Evolutionary conservation across 2,113 vertebrate species (phyloP), one percentile per base, ranked within the genome.

Genomic region (Narcine bancroftii): DNA sequence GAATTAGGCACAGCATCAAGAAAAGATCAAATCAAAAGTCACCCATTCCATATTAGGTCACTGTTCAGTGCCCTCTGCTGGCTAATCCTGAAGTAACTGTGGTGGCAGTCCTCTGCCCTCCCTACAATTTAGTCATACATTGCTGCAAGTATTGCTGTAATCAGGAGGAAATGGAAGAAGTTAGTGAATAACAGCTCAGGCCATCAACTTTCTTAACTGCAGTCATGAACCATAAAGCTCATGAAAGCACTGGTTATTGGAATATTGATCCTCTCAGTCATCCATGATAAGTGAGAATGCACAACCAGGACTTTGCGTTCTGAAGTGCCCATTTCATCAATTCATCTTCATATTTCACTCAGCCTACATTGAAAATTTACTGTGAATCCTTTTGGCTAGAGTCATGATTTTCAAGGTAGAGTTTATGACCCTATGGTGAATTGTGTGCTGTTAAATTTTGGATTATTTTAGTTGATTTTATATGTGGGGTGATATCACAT

Each of bases 1-100:
- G n/a, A n/a, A 3, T n/a, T 13, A 75, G 10, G 77, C 24, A 81
- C 77, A 53, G 77, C 45, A 50, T 81, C 81, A 56, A 85, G 81
- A 56, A 33, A 85, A 33, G 81, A n/a, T n/a, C 81, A 15, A 33
- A 47, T 11, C 3, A 50, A 81, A 81, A 81, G 26, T 29, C 47
- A 24, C 29, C 26, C 47, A 21, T 47, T 11, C 76, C 42, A 79
- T 2, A 29, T 56, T 50, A 56, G 47, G 47, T 85, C 81, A 56
- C 81, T 56, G 29, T 85, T n/a, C 81, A 85, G 47, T 50, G 17
- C 29, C 81, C 79, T n/a, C 47, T 85, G 53, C 79, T 85, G 79
- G 50, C 4, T 53, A n/a, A 47, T 85, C 50, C 53, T 56, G n/a
- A 85, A n/a, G 50, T 56, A 56, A 56, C 29, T 17, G n/a, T n/a